Evolutionary conservation across 2,113 vertebrate genomes (phyloP).

Genomic region (Coturnix japonica): DNA sequence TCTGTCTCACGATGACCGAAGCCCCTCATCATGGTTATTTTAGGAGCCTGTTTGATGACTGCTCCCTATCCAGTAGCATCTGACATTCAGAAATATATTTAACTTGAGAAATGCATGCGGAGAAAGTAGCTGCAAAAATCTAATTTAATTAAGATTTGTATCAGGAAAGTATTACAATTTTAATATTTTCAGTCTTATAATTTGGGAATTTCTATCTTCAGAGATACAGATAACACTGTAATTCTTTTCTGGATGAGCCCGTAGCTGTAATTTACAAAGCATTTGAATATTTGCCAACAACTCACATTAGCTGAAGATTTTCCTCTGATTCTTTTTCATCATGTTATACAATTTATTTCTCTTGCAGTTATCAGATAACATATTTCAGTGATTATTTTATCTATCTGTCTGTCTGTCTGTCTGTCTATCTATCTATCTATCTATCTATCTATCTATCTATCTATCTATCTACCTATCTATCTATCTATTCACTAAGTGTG

Average conservation of each 20-base stretch:
- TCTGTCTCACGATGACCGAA: neutral
- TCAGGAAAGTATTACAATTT: neutral
- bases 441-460: too few relatives aligned
- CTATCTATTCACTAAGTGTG: neutral
- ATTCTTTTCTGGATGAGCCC: neutral
- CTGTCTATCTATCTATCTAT: too few relatives aligned
- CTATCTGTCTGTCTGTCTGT: too few relatives aligned
- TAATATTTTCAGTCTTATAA: neutral
- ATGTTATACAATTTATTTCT: neutral
- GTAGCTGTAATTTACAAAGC: neutral
- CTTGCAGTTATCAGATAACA: neutral
- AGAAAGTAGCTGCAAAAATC: neutral
- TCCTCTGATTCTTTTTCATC: neutral
- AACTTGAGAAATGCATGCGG: neutral
- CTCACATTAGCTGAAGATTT: neutral
- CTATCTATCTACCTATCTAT: too few relatives aligned
- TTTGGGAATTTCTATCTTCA: neutral
- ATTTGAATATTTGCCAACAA: neutral
- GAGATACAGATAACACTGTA: neutral
- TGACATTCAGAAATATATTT: neutral
- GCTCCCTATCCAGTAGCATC: neutral
- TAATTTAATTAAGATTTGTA: neutral
- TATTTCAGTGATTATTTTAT: neutral
- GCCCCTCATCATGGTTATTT: neutral
- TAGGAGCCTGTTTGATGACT: neutral